Percentiles rank a stretch among this genome's conserved stretches.
Evolutionary conservation across 2,797 vertebrate genomes (phyloP).

Genomic region (Simalia tracyae): DNA sequence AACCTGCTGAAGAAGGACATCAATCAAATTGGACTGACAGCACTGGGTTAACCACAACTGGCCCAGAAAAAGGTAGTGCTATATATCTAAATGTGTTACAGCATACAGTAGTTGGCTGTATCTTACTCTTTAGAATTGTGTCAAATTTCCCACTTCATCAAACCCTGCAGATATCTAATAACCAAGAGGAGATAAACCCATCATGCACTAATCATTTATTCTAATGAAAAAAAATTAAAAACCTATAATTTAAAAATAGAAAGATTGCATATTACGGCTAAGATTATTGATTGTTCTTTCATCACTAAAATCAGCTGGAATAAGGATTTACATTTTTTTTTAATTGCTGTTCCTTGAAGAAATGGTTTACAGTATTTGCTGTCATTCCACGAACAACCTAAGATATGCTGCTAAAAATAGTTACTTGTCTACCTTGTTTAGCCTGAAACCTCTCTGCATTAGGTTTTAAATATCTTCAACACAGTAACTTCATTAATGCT

Average conservation of each 20-base stretch:
- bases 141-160: background rate
- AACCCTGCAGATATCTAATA: background rate
- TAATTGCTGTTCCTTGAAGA: background rate
- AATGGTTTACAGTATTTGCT: background rate
- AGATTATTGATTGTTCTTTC: background rate
- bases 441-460: slow-evolving; percentile 7
- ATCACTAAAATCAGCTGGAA: background rate
- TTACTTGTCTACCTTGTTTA: slow-evolving; percentile 13
- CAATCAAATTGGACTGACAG: background rate
- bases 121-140: background rate
- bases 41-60: background rate
- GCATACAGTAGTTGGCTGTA: background rate
- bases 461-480: background rate
- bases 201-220: background rate
- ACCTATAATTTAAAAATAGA: background rate
- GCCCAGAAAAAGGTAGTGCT: background rate
- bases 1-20: background rate
- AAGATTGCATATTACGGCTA: background rate
- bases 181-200: background rate
- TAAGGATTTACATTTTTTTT: background rate
- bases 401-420: background rate
- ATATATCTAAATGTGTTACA: background rate
- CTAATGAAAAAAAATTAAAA: background rate
- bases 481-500: background rate
- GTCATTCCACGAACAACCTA: background rate